Evolutionary conservation across 2,113 vertebrate genomes (phyloP).

Genomic region (Bos javanicus): DNA sequence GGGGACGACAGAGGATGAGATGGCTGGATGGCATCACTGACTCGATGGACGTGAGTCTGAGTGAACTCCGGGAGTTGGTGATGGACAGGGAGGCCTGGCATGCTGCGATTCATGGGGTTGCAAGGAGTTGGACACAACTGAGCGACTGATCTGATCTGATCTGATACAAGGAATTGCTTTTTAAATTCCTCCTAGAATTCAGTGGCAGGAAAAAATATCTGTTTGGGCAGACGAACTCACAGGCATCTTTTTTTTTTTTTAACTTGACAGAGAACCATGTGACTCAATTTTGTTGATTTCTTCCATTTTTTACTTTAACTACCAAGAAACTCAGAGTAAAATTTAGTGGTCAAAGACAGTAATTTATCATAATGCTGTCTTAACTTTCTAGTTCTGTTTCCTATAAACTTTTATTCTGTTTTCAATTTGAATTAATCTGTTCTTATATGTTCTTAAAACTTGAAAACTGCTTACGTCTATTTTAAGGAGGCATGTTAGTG

Average conservation of each 20-base stretch:
- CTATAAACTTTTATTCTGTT: background rate
- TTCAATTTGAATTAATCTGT: background rate
- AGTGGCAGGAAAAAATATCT: background rate
- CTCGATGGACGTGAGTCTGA: no score
- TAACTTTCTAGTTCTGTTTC: conserved; percentile 12
- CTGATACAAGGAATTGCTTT: background rate
- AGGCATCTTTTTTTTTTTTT: background rate
- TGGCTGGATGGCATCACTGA: no score
- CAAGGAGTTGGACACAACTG: no score
- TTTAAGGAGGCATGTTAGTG: background rate
- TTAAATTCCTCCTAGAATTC: conserved; percentile 33
- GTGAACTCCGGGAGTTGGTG: no score
- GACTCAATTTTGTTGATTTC: background rate
- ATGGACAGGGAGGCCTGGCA: no score
- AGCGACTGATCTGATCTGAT: no score
- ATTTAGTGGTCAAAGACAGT: conserved; percentile 16
- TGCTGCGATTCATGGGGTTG: no score
- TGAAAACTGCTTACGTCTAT: conserved; percentile 4
- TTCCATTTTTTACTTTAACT: conserved; percentile 27
- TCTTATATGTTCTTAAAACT: conserved; percentile 22
- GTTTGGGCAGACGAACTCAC: background rate
- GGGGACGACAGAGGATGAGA: no score
- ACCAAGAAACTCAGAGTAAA: conserved; percentile 39
- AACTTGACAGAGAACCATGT: background rate
- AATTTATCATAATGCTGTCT: background rate